Evolutionary conservation across 2,797 vertebrate genomes (phyloP).

Genomic region (Diplodus puntazzo): DNA sequence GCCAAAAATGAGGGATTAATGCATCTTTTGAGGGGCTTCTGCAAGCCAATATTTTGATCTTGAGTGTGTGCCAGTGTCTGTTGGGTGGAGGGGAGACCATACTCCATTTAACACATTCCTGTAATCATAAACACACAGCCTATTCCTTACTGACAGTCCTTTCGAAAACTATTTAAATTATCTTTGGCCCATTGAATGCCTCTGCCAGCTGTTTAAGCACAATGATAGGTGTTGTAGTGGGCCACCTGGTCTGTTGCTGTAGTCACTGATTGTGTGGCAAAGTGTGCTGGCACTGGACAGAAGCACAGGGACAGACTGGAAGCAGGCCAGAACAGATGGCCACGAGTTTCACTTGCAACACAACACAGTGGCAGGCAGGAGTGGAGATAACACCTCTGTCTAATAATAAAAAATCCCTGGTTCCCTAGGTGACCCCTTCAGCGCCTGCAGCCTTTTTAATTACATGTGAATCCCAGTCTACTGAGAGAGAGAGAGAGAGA

Average conservation of each 20-base stretch:
- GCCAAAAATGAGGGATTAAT: constrained; percentile 61
- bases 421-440: constrained; percentile 64
- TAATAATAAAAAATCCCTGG: constrained; percentile 59
- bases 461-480: constrained; percentile 66
- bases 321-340: constrained; percentile 70
- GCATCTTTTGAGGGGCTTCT: constrained; percentile 39
- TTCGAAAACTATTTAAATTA: constrained; percentile 8
- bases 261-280: constrained; percentile 57
- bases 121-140: constrained; percentile 6
- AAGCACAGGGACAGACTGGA: constrained; percentile 55
- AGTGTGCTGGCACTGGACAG: constrained; percentile 51
- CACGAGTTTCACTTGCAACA: constrained; percentile 60
- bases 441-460: constrained; percentile 72
- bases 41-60: constrained; percentile 40
- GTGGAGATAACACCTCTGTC: constrained; percentile 69
- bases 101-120: constrained; percentile 9
- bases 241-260: constrained; percentile 56
- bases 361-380: constrained; percentile 57
- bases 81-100: constrained; percentile 4
- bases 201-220: constrained; percentile 28
- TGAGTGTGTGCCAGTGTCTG: constrained; percentile 28
- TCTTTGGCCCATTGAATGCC: constrained; percentile 1
- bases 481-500: not conserved
- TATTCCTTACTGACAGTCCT: not conserved
- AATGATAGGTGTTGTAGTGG: constrained; percentile 31